Percentiles rank a stretch among this genome's conserved stretches.
Conservation (phyloP, 2,888 invertebrate species). For the Zele albiditarsus region DNA sequence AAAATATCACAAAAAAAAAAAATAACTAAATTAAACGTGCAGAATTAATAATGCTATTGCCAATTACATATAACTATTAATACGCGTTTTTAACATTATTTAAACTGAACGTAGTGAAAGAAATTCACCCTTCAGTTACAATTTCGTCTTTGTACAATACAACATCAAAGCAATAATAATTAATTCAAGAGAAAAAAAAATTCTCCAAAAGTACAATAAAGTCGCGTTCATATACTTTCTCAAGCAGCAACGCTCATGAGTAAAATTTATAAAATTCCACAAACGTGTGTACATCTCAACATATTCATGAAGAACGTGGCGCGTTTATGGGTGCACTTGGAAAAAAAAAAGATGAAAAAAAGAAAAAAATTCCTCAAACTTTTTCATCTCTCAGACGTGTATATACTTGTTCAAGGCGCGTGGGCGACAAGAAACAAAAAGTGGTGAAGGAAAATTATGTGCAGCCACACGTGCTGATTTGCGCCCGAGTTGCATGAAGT, state of each 20-base stretch:
- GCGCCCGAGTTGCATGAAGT: neutral
- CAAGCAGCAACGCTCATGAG: slow-evolving; percentile 30
- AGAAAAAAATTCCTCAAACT: neutral
- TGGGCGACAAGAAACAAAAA: slow-evolving; percentile 4
- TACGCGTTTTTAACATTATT: too few relatives aligned
- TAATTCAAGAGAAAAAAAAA: neutral
- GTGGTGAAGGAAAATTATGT: slow-evolving; percentile 19
- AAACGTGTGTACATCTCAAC: slow-evolving; percentile 29
- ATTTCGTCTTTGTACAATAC: neutral
- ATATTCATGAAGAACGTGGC: slow-evolving; percentile 47
- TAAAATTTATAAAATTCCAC: slow-evolving; percentile 46
- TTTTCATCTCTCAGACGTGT: slow-evolving; percentile 2
- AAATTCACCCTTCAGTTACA: neutral
- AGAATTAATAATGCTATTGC: too few relatives aligned
- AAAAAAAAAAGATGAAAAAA: slow-evolving; percentile 15
- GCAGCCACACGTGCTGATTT: slow-evolving; percentile 15
- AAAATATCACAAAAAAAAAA: too few relatives aligned
- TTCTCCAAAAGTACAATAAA: slow-evolving; percentile 23
- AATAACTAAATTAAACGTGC: too few relatives aligned
- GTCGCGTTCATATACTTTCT: neutral
- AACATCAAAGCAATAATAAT: neutral
- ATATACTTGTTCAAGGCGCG: neutral
- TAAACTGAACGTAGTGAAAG: neutral
- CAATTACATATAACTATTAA: too few relatives aligned
- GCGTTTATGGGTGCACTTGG: neutral